Evolutionary conservation across 2,113 vertebrate species (phyloP).

Genomic region (Lanius ludovicianus): DNA sequence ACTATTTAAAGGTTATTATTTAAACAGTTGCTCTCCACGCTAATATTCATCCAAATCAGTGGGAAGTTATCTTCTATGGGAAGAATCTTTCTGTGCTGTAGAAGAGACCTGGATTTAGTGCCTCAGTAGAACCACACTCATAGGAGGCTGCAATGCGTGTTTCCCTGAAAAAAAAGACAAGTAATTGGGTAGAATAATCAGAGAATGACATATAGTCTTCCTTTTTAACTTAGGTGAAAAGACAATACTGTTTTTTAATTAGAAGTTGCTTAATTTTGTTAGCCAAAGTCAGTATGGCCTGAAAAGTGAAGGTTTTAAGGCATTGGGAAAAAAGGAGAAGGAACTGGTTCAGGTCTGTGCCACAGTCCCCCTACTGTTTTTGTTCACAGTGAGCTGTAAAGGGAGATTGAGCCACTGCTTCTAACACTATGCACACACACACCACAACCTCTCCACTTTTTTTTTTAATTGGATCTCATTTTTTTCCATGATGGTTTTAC

Average conservation of each 20-base stretch:
- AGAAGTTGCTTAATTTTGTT: background rate
- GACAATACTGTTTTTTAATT: background rate
- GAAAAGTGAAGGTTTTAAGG: background rate
- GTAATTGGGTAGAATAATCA: background rate
- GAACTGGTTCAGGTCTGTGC: background rate
- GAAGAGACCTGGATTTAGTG: background rate
- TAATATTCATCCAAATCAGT: background rate
- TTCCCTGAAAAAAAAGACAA: background rate
- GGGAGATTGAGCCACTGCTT: background rate
- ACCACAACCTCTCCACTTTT: background rate
- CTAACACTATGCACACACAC: no score
- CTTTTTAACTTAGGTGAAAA: background rate
- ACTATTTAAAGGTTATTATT: background rate
- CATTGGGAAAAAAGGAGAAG: background rate
- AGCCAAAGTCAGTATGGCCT: background rate
- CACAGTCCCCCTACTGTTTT: background rate
- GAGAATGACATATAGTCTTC: background rate
- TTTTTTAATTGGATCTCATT: background rate
- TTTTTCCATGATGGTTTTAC: background rate
- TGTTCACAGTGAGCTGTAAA: background rate
- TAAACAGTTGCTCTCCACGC: background rate
- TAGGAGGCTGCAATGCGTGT: fast-evolving
- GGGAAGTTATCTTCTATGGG: background rate
- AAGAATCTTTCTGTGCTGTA: background rate
- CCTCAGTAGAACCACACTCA: background rate